Percentiles rank a stretch among this genome's conserved stretches.
Conservation (phyloP, 2,888 invertebrate genomes). For the Eupeodes latifasciatus region DNA sequence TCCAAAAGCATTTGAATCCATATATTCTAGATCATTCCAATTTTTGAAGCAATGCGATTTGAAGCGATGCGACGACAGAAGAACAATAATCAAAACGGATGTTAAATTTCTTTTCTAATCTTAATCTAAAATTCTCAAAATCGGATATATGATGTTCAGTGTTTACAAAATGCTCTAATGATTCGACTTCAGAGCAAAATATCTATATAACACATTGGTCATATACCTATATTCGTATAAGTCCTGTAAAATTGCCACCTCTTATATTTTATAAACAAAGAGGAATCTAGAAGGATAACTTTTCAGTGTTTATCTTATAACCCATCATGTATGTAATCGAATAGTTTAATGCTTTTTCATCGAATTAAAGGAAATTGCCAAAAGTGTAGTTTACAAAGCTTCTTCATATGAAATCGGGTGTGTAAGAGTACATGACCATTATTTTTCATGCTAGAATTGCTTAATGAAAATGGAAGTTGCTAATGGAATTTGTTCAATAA, state of each 20-base stretch:
- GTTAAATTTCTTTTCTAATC: too few species aligned
- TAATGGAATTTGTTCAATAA: constrained; percentile 56
- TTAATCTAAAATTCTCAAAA: too few species aligned
- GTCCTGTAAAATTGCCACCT: not conserved
- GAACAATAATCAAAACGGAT: too few species aligned
- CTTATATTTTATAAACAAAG: not conserved
- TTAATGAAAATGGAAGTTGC: constrained; percentile 56
- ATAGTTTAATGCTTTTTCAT: constrained; percentile 4
- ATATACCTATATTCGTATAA: not conserved
- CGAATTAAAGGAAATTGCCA: not conserved
- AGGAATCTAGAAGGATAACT: not conserved
- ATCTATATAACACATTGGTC: not conserved
- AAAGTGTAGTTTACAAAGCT: not conserved
- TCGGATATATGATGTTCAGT: too few species aligned
- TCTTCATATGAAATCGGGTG: not conserved
- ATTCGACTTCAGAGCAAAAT: not conserved
- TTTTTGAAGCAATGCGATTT: too few species aligned
- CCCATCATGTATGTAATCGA: not conserved
- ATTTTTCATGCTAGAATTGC: constrained; percentile 51
- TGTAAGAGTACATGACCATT: not conserved
- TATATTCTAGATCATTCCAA: too few species aligned
- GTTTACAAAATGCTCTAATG: too few species aligned
- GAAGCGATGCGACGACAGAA: too few species aligned
- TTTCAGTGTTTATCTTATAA: not conserved
- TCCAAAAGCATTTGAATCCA: too few species aligned